Percentiles rank a stretch among this genome's conserved stretches.
Evolutionary conservation across 2,797 vertebrate species (phyloP).

Genomic region (Melanotaenia nigrans): DNA sequence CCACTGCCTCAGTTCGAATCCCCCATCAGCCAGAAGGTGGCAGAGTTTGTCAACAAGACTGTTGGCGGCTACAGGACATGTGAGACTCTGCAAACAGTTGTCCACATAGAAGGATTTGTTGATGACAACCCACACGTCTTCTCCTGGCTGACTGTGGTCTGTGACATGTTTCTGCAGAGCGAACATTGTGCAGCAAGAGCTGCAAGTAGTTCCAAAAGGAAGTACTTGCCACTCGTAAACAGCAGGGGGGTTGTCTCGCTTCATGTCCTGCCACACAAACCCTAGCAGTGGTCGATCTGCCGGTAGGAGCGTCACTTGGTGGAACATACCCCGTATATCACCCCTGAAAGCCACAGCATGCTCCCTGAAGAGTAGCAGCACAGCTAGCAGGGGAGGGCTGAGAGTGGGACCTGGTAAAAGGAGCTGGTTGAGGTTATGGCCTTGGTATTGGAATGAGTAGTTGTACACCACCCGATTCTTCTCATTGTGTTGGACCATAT

Average conservation of each 20-base stretch:
- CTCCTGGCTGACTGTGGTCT: neutral
- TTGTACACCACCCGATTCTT: slow-evolving; percentile 3
- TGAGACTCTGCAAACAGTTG: neutral
- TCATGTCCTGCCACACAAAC: neutral
- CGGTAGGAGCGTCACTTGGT: neutral
- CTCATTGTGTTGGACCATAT: slow-evolving; percentile 6
- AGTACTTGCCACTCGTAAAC: slow-evolving; percentile 7
- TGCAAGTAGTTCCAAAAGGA: slow-evolving; percentile 7
- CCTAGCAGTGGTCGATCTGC: neutral
- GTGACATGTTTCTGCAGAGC: neutral
- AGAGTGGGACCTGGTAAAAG: neutral
- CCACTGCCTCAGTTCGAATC: slow-evolving; percentile 3
- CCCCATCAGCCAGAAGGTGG: slow-evolving; percentile 1
- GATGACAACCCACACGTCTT: neutral
- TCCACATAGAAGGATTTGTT: slow-evolving; percentile 6
- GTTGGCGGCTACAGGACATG: neutral
- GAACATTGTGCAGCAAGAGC: neutral
- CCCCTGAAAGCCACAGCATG: slow-evolving; percentile 2
- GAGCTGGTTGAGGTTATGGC: slow-evolving; percentile 4
- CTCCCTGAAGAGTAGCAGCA: slow-evolving; percentile 1
- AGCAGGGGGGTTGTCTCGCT: neutral
- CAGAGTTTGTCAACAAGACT: neutral
- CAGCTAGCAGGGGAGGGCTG: neutral
- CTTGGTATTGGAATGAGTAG: slow-evolving; percentile 8
- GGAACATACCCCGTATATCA: slow-evolving; percentile 1